Evolutionary conservation across 2,113 vertebrate species (phyloP), one percentile per base, ranked within the genome.

Genomic region (Carollia perspicillata): DNA sequence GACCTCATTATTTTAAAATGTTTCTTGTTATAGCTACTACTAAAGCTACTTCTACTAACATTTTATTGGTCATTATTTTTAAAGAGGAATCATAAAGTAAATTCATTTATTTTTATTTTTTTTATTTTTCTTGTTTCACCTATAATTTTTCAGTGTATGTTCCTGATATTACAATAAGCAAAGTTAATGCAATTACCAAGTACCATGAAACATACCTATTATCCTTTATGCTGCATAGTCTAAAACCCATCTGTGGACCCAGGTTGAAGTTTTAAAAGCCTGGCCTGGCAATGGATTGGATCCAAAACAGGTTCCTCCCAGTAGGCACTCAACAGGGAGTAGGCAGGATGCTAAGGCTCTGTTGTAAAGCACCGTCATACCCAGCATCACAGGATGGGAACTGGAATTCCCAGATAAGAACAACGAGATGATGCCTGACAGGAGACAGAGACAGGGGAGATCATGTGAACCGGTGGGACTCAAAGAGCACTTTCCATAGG

Each of bases 11-110:
- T 97, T 97, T 97, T 49, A 89, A 97, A 97, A 94, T 85, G 94
- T 96, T 97, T 97, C 95, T 97, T 97, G 95, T 97, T 97, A 96
- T 96, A 97, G 97, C 97, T 96, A 94, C 95, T 81, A 95, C 97
- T 97, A 97, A 97, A 97, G 78, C 85, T 91, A 94, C 89, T 90
- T 94, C 96, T 96, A 95, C 91, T 89, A 95, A 95, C 78, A 89
- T 94, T 97, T 97, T 97, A 97, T 97, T 96, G 97, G 94, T 97
- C 97, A 96, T 97, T 97, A 97, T 97, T 97, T 97, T 97, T 97
- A 97, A 97, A 95, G 96, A 96, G 96, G 89, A 96, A 97, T 95
- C 90, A 96, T 97, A 97, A 97, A 97, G 63, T 88, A 97, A 97
- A 97, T 97, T 97, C 96, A 97, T 97, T 97, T 97, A 96, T 96